Evolutionary conservation across 2,797 vertebrate genomes (phyloP), one percentile per base, ranked within the genome.

Genomic region (Valencia hispanica): DNA sequence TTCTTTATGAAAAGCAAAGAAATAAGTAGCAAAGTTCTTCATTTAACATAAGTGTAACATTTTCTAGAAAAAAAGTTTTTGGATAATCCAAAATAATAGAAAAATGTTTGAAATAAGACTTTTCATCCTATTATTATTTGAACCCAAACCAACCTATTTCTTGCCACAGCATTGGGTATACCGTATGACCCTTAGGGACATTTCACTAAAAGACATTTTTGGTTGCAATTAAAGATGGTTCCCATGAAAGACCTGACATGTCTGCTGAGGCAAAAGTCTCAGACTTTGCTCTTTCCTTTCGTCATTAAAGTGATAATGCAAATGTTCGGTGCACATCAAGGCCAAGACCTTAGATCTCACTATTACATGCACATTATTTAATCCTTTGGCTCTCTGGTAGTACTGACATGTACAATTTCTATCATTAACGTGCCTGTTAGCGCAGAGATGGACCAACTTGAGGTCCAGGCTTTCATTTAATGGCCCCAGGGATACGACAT

Each of bases 151-250:
- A 86, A 70, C 78, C 73, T 69, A 77, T 77, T 72, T 75, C 68
- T 84, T 69, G 89, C 90, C 85, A 87, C 84, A 86, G 73, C 92
- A 89, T 90, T 87, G 82, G 85, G 91, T 87, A 86, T 79, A 55
- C 45, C 41, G 25, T 88, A 73, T 89, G 79, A 76, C 91, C 90
- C 89, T 89, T 47, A 78, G 87, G 91, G 79, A 85, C 72, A 85
- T 83, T 85, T 90, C 88, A 81, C 87, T 93, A 92, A 92, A 91
- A 92, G 93, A 94, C 93, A 91, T 91, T 93, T 95, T 92, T 92
- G 90, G 92, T 84, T 88, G 93, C 94, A 95, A 95, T 95, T 95
- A 95, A 94, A 94, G 89, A 84, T 72, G 83, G 88, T 84, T 91
- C 86, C 81, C 82, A 78, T 88, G 91, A 92, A 93, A 90, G 86